A percentile compares a stretch with the other conserved stretches of the same genome.
Evolutionary conservation across 2,888 invertebrate genomes (phyloP).

Genomic region (Blera fallax): DNA sequence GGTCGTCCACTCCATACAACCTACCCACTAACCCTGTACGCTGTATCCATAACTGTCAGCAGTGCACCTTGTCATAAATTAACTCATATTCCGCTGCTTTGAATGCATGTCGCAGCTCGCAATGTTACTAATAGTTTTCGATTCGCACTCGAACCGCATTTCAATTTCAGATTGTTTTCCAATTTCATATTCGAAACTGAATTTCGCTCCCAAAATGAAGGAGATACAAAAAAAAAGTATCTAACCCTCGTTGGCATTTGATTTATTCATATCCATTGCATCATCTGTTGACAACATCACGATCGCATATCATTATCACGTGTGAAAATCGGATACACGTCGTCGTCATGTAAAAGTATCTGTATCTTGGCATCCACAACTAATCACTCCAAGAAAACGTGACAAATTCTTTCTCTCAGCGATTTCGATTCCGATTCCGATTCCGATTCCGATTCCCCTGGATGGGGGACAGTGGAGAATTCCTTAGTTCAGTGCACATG

Average conservation of each 20-base stretch:
- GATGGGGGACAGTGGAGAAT: conserved; percentile 32
- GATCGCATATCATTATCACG: conserved; percentile 42
- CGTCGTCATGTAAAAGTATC: conserved; percentile 31
- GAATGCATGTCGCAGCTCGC: conserved; percentile 34
- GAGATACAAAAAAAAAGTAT: no score
- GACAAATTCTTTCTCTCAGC: conserved; percentile 35
- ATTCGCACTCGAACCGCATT: conserved; percentile 53
- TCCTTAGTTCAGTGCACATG: conserved; percentile 9
- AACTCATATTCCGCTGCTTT: conserved; percentile 52
- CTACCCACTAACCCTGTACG: conserved; percentile 23
- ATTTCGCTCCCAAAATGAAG: not conserved
- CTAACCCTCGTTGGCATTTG: not conserved
- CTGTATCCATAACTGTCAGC: conserved; percentile 20
- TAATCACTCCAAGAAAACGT: conserved; percentile 49
- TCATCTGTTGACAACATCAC: not conserved
- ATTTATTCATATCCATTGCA: conserved; percentile 7
- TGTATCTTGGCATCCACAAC: no score
- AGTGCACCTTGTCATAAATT: conserved; percentile 61
- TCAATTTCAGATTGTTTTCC: conserved; percentile 26
- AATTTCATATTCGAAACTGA: not conserved
- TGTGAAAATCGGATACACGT: conserved; percentile 44
- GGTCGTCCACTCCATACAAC: not conserved
- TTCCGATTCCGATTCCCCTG: conserved; percentile 14
- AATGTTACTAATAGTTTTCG: conserved; percentile 41
- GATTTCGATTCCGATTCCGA: no score